phyloP scores from a whole-genome alignment of 2,797 vertebrate species.

The Chanos chanos region DNA sequence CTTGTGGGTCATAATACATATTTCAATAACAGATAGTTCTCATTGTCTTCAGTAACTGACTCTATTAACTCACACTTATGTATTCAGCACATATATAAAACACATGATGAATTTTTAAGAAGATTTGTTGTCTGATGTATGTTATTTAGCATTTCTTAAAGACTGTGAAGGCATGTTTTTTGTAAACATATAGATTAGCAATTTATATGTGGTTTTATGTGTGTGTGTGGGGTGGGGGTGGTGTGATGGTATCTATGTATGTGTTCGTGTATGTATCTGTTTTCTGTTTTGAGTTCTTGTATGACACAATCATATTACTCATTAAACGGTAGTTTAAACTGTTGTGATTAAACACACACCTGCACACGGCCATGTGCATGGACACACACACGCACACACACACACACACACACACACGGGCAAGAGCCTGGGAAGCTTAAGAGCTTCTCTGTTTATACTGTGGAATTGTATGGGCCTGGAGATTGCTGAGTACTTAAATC shows the following conservation, averaged over 20 bases:
- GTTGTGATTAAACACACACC: background rate
- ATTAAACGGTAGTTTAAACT: too few relatives aligned
- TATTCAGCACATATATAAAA: too few relatives aligned
- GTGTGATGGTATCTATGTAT: background rate
- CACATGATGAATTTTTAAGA: too few relatives aligned
- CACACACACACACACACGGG: slow-evolving; percentile 27
- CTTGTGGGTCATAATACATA: slow-evolving; percentile 22
- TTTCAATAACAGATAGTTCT: slow-evolving; percentile 19
- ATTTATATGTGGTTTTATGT: background rate
- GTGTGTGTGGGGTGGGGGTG: background rate
- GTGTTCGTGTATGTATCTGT: background rate
- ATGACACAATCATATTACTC: too few relatives aligned
- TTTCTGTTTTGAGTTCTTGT: background rate
- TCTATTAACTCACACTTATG: too few relatives aligned
- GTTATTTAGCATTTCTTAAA: background rate
- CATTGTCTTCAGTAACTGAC: too few relatives aligned
- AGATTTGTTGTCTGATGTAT: too few relatives aligned
- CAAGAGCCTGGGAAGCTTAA: slow-evolving; percentile 56
- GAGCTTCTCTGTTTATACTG: slow-evolving; percentile 68
- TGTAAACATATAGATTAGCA: background rate
- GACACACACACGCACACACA: slow-evolving; percentile 15
- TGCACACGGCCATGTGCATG: background rate
- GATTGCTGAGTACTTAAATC: slow-evolving; percentile 63
- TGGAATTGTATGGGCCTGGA: slow-evolving; percentile 65
- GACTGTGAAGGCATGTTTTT: background rate